Evolutionary conservation across 1,140 invertebrate genomes (phyloP).

Genomic region (Apis cerana): DNA sequence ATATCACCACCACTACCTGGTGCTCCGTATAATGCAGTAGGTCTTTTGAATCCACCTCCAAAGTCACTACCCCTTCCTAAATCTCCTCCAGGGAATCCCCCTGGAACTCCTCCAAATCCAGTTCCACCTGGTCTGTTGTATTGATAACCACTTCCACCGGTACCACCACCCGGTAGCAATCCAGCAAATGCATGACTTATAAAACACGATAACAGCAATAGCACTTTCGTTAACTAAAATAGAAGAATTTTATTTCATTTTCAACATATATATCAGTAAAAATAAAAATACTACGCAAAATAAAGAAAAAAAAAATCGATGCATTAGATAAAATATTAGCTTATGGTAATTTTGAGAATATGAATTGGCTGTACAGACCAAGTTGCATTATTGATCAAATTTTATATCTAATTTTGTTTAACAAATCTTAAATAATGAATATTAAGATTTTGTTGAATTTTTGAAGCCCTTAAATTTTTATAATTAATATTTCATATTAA

Average conservation of each 20-base stretch:
- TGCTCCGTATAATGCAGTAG: constrained; percentile 40
- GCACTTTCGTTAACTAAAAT: constrained; percentile 69
- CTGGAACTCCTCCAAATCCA: constrained; percentile 38
- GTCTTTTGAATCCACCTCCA: constrained; percentile 40
- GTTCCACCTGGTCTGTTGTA: constrained; percentile 70
- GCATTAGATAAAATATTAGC: too few relatives aligned
- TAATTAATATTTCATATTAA: not conserved
- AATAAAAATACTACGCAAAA: not conserved
- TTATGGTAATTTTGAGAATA: too few relatives aligned
- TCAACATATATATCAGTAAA: not conserved
- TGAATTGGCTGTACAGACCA: too few relatives aligned
- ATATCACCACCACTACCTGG: constrained; percentile 49
- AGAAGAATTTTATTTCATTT: not conserved
- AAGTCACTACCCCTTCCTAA: constrained; percentile 32
- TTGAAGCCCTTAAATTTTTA: not conserved
- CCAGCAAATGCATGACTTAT: constrained; percentile 68
- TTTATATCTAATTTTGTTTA: too few relatives aligned
- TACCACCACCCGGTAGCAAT: constrained; percentile 67
- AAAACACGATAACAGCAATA: constrained; percentile 68
- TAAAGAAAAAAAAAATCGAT: not conserved
- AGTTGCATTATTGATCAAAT: too few relatives aligned
- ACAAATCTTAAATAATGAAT: not conserved
- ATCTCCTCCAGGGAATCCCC: constrained; percentile 36
- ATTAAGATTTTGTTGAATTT: not conserved
- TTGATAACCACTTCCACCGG: constrained; percentile 72